Evolutionary conservation across 2,797 vertebrate species (phyloP).

Genomic region (Sylvilagus floridanus): DNA sequence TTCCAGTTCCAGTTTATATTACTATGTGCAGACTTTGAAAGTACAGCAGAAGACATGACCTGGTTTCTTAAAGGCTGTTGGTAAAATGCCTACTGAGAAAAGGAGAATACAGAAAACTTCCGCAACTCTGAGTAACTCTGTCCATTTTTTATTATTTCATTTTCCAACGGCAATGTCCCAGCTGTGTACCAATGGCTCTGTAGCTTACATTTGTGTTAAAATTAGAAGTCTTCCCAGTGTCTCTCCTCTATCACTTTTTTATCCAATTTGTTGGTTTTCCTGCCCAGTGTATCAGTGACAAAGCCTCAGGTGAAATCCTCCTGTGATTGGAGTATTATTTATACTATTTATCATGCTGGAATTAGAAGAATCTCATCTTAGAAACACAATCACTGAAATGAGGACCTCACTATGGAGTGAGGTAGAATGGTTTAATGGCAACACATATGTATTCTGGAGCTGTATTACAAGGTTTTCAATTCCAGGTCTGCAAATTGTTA

Average conservation of each 20-base stretch:
- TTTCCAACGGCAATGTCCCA: slow-evolving; percentile 75
- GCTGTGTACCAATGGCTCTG: slow-evolving; percentile 79
- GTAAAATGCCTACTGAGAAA: slow-evolving; percentile 70
- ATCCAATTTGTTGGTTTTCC: background rate
- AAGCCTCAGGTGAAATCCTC: slow-evolving; percentile 53
- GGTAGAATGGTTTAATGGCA: background rate
- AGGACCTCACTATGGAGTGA: background rate
- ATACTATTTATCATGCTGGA: slow-evolving; percentile 14
- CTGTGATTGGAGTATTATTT: slow-evolving; percentile 35
- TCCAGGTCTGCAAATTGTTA: background rate
- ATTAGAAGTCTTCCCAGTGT: slow-evolving; percentile 66
- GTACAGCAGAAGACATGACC: slow-evolving; percentile 68
- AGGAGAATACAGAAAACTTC: slow-evolving; percentile 63
- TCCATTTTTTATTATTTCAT: slow-evolving; percentile 81
- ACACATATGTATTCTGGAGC: background rate
- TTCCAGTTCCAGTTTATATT: slow-evolving; percentile 78
- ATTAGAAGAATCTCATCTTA: slow-evolving; percentile 25
- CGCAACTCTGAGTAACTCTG: slow-evolving; percentile 50
- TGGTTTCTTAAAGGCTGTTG: slow-evolving; percentile 80
- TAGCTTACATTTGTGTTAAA: slow-evolving; percentile 73
- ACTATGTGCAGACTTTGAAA: slow-evolving; percentile 69
- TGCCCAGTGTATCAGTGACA: slow-evolving; percentile 35
- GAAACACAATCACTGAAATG: slow-evolving; percentile 17
- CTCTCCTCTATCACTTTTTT: slow-evolving; percentile 46
- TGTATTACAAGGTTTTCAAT: slow-evolving; percentile 28